Evolutionary conservation across 2,113 vertebrate species (phyloP).

Genomic region (Prietella phreatophila): DNA sequence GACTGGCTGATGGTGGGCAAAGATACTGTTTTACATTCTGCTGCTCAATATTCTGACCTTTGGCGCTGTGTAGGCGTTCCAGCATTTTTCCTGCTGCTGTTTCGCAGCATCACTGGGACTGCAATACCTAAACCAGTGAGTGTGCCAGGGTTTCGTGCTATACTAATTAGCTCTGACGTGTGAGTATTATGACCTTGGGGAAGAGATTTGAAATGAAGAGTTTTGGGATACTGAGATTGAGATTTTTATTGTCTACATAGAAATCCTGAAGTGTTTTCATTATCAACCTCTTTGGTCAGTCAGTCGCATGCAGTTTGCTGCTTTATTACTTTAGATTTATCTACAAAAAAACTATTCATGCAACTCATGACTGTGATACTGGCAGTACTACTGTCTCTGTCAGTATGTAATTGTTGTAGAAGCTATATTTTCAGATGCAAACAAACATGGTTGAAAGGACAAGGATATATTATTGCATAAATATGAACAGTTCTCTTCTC

Average conservation of each 20-base stretch:
- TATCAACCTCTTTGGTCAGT: background rate
- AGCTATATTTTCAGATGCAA: background rate
- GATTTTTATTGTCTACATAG: background rate
- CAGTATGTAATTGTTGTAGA: background rate
- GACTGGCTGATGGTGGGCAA: conserved; percentile 25
- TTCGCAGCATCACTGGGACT: conserved; percentile 42
- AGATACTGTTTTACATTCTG: conserved; percentile 47
- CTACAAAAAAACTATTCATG: background rate
- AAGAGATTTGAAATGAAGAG: conserved; percentile 22
- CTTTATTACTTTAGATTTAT: background rate
- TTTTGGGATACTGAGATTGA: background rate
- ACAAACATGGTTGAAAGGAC: background rate
- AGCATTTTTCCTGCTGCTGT: conserved; percentile 44
- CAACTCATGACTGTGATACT: background rate
- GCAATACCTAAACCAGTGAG: conserved; percentile 35
- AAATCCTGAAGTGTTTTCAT: background rate
- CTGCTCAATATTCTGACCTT: conserved; percentile 48
- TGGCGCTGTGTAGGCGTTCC: conserved; percentile 42
- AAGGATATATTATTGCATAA: background rate
- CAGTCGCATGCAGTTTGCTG: background rate
- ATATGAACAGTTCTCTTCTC: background rate
- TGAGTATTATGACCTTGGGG: conserved; percentile 31
- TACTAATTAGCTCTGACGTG: conserved; percentile 38
- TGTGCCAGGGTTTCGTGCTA: conserved; percentile 31
- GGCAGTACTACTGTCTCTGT: background rate